Conservation (phyloP, 2,888 invertebrate genomes). For the Leptinotarsa juncta region DNA sequence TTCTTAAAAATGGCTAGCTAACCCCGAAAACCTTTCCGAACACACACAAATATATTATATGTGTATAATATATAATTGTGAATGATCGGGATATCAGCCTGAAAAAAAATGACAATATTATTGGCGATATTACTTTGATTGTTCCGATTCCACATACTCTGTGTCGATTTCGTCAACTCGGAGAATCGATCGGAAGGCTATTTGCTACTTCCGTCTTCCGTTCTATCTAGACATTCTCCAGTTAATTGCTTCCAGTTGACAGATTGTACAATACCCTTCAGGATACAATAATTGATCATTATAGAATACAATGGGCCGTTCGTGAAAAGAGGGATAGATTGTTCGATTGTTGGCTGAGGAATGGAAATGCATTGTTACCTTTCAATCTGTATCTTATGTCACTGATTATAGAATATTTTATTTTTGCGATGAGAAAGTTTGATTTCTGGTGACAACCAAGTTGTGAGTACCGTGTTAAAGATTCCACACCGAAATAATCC, state of each 20-base stretch:
- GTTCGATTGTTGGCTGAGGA: conserved; percentile 2
- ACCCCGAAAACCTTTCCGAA: too few species aligned
- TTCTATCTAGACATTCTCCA: conserved; percentile 11
- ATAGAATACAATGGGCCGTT: background rate
- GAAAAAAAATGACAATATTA: too few species aligned
- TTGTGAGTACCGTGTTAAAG: too few species aligned
- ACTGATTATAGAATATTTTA: too few species aligned
- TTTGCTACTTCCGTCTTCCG: conserved; percentile 1
- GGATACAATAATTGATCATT: conserved; percentile 25
- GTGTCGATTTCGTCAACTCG: background rate
- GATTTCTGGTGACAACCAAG: too few species aligned
- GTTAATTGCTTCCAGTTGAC: conserved; percentile 22
- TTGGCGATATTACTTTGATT: background rate
- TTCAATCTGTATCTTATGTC: background rate
- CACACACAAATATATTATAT: too few species aligned
- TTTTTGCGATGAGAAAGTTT: too few species aligned
- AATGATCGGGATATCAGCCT: too few species aligned
- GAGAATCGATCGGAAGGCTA: background rate
- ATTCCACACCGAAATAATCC: too few species aligned
- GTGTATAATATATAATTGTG: too few species aligned
- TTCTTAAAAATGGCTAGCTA: too few species aligned
- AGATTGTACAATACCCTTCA: conserved; percentile 13
- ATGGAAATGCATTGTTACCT: background rate
- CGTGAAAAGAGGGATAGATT: background rate
- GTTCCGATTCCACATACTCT: background rate